phyloP scores from a whole-genome alignment of 1,140 invertebrate species.

The Bombus polaris region DNA sequence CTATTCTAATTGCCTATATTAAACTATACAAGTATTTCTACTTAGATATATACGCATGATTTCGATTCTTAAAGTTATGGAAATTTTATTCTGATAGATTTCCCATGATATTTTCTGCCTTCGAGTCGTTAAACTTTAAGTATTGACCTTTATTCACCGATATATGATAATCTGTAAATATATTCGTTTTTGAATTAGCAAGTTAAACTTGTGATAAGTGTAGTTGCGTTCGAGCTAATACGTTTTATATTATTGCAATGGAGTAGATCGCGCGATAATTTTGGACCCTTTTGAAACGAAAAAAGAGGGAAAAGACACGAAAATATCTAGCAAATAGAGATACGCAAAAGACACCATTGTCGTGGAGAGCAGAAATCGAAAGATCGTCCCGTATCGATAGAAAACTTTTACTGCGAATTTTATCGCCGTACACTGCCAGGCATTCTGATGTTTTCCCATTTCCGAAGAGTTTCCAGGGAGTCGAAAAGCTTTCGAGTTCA shows the following conservation, averaged over 20 bases:
- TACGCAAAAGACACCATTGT: not conserved
- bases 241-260: not conserved
- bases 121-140: not conserved
- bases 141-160: not conserved
- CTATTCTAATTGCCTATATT: not conserved
- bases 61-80: not conserved
- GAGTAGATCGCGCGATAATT: not conserved
- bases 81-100: not conserved
- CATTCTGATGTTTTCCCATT: slow-evolving; percentile 3
- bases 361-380: not conserved
- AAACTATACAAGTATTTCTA: not conserved
- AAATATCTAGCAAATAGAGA: not conserved
- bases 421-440: slow-evolving; percentile 8
- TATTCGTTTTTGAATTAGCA: not conserved
- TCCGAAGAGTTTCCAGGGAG: not conserved
- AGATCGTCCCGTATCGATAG: not conserved
- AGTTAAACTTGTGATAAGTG: not conserved
- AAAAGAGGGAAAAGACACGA: not conserved
- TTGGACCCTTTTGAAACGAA: not conserved
- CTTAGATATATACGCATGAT: not conserved
- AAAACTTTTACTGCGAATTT: slow-evolving; percentile 21
- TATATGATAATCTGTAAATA: not conserved
- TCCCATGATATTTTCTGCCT: not conserved
- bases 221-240: not conserved
- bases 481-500: not conserved